Percentiles rank a stretch among this genome's conserved stretches.
Conservation (phyloP, 2,113 vertebrate genomes). For the Nesogale talazaci region DNA sequence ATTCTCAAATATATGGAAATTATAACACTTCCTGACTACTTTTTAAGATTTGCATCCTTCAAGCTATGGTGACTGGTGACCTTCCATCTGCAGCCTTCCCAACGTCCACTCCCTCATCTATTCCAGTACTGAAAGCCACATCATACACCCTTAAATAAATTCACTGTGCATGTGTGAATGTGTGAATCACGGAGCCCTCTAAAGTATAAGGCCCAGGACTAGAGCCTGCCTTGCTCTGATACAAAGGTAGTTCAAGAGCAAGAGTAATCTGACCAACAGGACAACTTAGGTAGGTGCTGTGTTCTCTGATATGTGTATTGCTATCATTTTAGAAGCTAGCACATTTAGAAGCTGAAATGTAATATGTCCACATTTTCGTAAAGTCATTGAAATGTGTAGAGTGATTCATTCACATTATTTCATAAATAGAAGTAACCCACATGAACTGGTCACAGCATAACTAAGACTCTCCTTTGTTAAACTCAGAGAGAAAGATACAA, state of each 20-base stretch:
- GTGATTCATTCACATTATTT: constrained; percentile 29
- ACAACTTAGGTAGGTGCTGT: not conserved
- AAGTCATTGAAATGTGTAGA: constrained; percentile 12
- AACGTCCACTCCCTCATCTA: not conserved
- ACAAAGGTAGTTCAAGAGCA: not conserved
- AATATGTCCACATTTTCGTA: constrained; percentile 53
- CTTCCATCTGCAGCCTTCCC: not conserved
- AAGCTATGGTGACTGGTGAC: not conserved
- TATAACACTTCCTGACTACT: not conserved
- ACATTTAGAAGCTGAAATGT: not conserved
- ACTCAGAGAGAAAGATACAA: constrained; percentile 44
- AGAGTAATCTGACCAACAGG: not conserved
- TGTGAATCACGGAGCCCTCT: not conserved
- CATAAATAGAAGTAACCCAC: constrained; percentile 66
- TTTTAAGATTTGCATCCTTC: not conserved
- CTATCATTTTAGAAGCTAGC: constrained; percentile 6
- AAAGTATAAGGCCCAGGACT: not conserved
- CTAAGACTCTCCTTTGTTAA: constrained; percentile 29
- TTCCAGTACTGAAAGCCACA: not conserved
- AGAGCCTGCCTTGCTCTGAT: not conserved
- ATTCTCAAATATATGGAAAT: not conserved
- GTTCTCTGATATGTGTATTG: constrained; percentile 20
- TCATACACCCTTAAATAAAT: not conserved
- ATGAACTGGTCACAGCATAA: constrained; percentile 12
- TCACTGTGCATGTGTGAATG: not conserved